Evolutionary conservation across 1,140 invertebrate species (phyloP), one percentile per base, ranked within the genome.

Genomic region (Ladona fulva): DNA sequence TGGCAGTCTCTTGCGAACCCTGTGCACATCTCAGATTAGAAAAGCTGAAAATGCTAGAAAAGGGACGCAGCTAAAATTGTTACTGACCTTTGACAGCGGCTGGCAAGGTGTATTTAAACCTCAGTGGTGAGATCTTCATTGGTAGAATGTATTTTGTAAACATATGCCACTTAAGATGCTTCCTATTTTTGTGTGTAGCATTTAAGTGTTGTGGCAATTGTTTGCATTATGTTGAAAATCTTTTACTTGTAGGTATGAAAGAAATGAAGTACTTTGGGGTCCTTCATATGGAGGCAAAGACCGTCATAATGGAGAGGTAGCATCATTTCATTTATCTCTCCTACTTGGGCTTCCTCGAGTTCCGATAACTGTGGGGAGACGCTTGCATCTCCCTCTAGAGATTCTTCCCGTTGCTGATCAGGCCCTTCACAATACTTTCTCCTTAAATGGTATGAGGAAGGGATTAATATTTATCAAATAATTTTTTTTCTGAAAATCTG

Each of bases 291-390:
- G 90, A 74, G 96, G 96, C 22, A 94, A 93, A 84, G 96, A 98
- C 85, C 87, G 96, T 14, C 95, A 97, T 83, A 94, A 94, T 85
- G 95, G 94, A n/a, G 96, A 98, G 89, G 92, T 97, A n/a, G 92
- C 94, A 81, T 93, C 93, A n/a, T 97, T 97, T 86, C 95, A 97
- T 86, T 86, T 97, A 78, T 92, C 92, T 75, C 90, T 92, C 77
- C 85, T 97, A 24, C 84, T 98, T 22, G 91, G 92, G 77, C 87
- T 96, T 77, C 89, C 91, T 81, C 89, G 92, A 86, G 92, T 92
- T 37, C 94, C 95, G 0, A 87, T 97, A 73, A 91, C 91, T 42
- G 91, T 92, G 29, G 93, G 94, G 74, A 87, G 95, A 81, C 90
- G 87, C 83, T 86, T 98, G 14, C 90, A 95, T 84, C 83, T 97